A percentile compares a stretch with the other conserved stretches of the same genome.
Evolutionary conservation across 2,113 vertebrate species (phyloP).

Genomic region (Leucopsar rothschildi): DNA sequence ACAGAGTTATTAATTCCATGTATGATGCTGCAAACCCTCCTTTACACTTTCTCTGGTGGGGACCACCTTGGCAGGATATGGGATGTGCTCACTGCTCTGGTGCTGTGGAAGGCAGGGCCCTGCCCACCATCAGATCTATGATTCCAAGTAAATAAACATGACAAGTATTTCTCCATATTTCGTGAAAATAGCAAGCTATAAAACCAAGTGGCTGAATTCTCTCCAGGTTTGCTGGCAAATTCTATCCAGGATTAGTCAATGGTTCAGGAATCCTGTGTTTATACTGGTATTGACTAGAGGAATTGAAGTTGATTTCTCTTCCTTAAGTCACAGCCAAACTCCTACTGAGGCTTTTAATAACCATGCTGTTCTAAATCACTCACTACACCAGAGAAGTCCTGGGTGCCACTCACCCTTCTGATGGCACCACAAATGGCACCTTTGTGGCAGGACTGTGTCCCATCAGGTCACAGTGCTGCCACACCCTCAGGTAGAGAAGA

Average conservation of each 20-base stretch:
- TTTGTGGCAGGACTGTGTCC: neutral
- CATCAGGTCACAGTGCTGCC: neutral
- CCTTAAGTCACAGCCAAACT: neutral
- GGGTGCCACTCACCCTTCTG: neutral
- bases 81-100: neutral
- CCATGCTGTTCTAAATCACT: neutral
- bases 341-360: neutral
- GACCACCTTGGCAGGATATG: neutral
- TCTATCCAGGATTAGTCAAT: neutral
- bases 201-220: neutral
- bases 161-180: neutral
- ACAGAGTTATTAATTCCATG: neutral
- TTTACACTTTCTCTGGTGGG: neutral
- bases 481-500: neutral
- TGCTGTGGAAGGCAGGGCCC: neutral
- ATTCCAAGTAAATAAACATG: neutral
- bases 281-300: neutral
- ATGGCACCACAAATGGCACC: neutral
- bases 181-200: neutral
- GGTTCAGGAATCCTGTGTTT: constrained; percentile 24
- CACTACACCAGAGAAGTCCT: neutral
- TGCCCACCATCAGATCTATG: neutral
- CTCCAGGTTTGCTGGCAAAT: neutral
- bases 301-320: neutral
- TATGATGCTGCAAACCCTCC: neutral